These are phyloP conservation scores for Spheniscus mendiculus DNA, from an alignment of 2,113 vertebrate genomes.

Conservation along the genomic window DNA sequence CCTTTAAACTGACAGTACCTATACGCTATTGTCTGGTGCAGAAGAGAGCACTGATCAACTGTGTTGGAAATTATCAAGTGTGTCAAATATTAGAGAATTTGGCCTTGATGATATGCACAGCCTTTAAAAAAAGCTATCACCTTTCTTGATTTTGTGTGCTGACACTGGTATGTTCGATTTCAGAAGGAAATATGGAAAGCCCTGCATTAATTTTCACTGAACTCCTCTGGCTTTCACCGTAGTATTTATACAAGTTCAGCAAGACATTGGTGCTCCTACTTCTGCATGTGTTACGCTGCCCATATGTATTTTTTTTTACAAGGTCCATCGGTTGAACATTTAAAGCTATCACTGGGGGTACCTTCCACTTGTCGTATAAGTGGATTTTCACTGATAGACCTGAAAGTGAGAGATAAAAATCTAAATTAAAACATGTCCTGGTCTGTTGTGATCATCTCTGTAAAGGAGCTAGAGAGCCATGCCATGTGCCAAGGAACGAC, in stretches of 20 bases:
- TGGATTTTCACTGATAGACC: neutral
- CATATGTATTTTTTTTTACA: neutral
- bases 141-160: neutral
- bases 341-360: neutral
- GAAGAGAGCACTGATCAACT: neutral
- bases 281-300: neutral
- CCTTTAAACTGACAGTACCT: neutral
- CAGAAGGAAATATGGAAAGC: neutral
- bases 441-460: neutral
- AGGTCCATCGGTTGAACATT: neutral
- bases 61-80: neutral
- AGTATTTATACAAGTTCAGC: neutral
- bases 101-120: neutral
- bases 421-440: neutral
- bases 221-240: neutral
- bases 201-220: neutral
- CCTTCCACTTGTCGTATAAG: neutral
- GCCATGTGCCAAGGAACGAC: neutral
- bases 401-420: neutral
- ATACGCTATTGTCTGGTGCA: neutral
- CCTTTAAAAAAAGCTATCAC: neutral
- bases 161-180: neutral
- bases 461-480: neutral
- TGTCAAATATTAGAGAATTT: neutral
- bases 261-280: neutral